Base-by-base conservation (phyloP, 2,888 invertebrate species). In the Ennomos quercinarius region DNA sequence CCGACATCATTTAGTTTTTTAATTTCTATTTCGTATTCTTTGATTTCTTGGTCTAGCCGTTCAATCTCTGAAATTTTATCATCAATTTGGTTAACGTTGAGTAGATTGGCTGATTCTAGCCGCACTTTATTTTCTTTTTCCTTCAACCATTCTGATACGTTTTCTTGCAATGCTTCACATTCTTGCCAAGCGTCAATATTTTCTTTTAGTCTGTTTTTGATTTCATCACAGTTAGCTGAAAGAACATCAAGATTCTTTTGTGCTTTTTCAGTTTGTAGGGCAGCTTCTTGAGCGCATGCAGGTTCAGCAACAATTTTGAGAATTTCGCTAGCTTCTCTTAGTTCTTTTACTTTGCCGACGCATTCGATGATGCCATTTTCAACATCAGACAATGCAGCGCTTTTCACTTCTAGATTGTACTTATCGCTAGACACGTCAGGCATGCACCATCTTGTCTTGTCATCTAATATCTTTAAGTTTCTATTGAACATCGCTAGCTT, bases 391-490 rank as follows among this genome's bases (percentile, higher is more conserved):
- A 98, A 82, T 0, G 97, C 96, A 1, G 96, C 95, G 73, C 96
- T 94, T 87, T 99, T 99, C 0, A 98, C 97, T 91, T 98, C 98
- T 35, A 98, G 93, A 79, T 98, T 98, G 81, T 98, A 98, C 81
- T 96, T 96, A 78, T 99, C 98, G 76, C 97, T 98, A 37, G 96
- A 95, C 1, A 96, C 94, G 78, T 98, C 98, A 0, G 98, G 97
- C 75, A 96, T 94, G 81, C 98, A 99, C 98, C 98, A 98, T 10
- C 95, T 93, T 0, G 98, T 95, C 85, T 98, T 98, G 77, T 99
- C 98, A 64, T 96, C 96, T 67, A 97, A 95, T 1, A 96, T 95
- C 50, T 95, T 93, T 9, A 98, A 94, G 78, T 97, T 95, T 71
- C 98, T 94, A 73, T 97, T 96, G 39, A 98, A 93, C 78, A 96